Conservation (phyloP, 2,113 vertebrate genomes). For the Ochotona princeps region DNA sequence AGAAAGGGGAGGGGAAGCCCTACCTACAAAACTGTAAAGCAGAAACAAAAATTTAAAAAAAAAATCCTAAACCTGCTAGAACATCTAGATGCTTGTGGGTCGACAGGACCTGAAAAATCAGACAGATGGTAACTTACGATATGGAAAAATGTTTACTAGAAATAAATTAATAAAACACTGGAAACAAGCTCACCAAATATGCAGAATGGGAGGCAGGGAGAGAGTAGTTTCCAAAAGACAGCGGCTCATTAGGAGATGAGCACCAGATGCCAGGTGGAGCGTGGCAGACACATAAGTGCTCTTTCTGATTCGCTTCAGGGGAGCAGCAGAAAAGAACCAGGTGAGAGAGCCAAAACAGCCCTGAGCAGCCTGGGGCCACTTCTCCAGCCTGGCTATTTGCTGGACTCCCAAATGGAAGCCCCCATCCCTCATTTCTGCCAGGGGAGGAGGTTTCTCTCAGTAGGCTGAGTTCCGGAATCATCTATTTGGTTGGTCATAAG, state of each 20-base stretch:
- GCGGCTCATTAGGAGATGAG: conserved; percentile 53
- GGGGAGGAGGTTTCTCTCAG: neutral
- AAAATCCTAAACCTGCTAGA: neutral
- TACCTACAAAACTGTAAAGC: too few relatives aligned
- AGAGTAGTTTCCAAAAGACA: conserved; percentile 41
- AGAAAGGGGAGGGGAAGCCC: too few relatives aligned
- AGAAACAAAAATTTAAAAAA: too few relatives aligned
- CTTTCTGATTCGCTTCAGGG: conserved; percentile 30
- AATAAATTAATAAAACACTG: conserved; percentile 62
- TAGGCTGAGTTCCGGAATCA: neutral
- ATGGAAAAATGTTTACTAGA: conserved; percentile 41
- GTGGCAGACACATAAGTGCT: neutral
- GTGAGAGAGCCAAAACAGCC: neutral
- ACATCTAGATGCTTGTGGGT: neutral
- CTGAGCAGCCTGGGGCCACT: accelerated
- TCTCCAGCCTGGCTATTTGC: neutral
- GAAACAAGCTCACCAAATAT: conserved; percentile 43
- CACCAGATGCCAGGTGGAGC: conserved; percentile 43
- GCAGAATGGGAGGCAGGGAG: neutral
- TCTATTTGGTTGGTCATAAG: accelerated
- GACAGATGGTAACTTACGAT: conserved; percentile 31
- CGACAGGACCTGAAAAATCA: neutral
- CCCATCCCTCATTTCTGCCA: too few relatives aligned
- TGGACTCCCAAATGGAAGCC: neutral
- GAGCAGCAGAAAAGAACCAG: neutral